Percentiles rank a stretch among this genome's conserved stretches.
Conservation (phyloP, 2,797 vertebrate genomes). For the Syngnathus acus region DNA sequence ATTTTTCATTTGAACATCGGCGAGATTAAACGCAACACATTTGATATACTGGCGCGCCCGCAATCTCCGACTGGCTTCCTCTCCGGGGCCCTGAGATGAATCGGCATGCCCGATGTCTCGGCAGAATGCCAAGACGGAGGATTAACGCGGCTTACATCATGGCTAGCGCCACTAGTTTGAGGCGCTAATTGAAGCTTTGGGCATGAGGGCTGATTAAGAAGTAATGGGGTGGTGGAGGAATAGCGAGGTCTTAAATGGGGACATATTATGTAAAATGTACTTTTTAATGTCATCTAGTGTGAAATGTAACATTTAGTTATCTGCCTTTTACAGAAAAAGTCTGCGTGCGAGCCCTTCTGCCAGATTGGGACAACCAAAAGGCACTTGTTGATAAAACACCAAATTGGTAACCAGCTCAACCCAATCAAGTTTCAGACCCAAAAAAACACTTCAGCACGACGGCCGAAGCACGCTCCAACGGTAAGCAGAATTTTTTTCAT, state of each 20-base stretch:
- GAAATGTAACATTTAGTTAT: neutral
- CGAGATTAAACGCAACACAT: slow-evolving; percentile 43
- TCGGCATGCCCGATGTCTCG: slow-evolving; percentile 44
- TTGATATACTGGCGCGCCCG: slow-evolving; percentile 33
- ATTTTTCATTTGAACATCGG: slow-evolving; percentile 26
- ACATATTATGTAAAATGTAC: neutral
- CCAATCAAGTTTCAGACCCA: too few relatives aligned
- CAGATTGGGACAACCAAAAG: neutral
- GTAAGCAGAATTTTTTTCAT: too few relatives aligned
- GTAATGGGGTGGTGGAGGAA: neutral
- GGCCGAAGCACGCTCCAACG: too few relatives aligned
- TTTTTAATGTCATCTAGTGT: neutral
- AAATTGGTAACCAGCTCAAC: too few relatives aligned
- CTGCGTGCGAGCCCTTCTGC: neutral
- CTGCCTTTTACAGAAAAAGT: neutral
- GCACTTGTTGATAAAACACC: neutral
- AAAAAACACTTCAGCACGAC: too few relatives aligned
- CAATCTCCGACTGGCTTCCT: slow-evolving; percentile 12
- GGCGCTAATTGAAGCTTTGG: slow-evolving; percentile 57
- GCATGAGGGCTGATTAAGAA: slow-evolving; percentile 8
- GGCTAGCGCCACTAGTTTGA: slow-evolving; percentile 49
- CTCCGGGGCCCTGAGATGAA: slow-evolving; percentile 37
- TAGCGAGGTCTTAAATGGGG: neutral
- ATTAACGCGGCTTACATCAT: slow-evolving; percentile 46
- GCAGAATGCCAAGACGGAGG: slow-evolving; percentile 52